Evolutionary conservation across 2,113 vertebrate species (phyloP), one percentile per base, ranked within the genome.

Genomic region (Romanogobio albipinnatus): DNA sequence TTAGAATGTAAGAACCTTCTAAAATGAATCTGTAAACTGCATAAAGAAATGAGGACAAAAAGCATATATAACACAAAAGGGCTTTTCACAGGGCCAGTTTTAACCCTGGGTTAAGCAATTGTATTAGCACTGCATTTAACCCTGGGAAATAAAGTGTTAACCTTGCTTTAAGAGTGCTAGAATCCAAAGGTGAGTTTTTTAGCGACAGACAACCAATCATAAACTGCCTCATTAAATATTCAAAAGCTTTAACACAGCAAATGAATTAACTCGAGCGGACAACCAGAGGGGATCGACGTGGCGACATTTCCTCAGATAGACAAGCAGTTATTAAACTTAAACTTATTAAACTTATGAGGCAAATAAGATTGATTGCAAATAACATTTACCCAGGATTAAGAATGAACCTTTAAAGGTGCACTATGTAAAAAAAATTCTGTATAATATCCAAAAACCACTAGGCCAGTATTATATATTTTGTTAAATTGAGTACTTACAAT

Each of bases 171-270:
- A 47, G 26, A 24, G 71, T 47, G 71, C 10, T 73, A 73, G 11
- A 73, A 73, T 47, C 70, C 22, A 73, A 73, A 73, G 5, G 22
- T 0, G 10, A 74, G 43, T 24, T 74, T n/a, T 51, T 45, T 15
- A 74, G 71, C 5, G 26, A 74, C 71, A 74, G 71, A 74, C 5
- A 49, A 14, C 71, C 45, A 26, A 74, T 74, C 71, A 49, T 74
- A 49, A 74, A 45, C 22, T 45, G 43, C 22, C 39, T 51, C 9
- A 26, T 76, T 76, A 9, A 76, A 76, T 53, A 51, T 76, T 76
- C 73, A 75, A 45, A 14, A 73, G 39, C 22, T 9, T 73, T 73
- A 5, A 47, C n/a, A 0, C 62, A 66, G 49, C 47, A 49, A 49
- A 14, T 5, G 49, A 4, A 3, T 51, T 51, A 51, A 51, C 49